phyloP scores from a whole-genome alignment of 2,888 invertebrate species.

The Ectemnius lituratus region DNA sequence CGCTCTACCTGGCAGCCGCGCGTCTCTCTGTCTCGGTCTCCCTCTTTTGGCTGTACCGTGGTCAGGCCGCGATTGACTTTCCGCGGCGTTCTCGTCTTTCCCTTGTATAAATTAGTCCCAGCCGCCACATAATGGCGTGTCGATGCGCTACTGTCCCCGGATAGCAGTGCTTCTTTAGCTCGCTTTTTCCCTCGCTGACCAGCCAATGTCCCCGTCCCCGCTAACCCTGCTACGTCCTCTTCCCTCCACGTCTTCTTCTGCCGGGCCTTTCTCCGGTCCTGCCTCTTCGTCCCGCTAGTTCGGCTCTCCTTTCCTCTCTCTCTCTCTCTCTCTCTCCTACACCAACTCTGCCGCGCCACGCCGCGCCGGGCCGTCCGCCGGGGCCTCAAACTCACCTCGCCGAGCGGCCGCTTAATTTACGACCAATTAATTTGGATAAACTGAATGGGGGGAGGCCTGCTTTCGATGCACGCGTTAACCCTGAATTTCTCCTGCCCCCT shows the following conservation, averaged over 20 bases:
- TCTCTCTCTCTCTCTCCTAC: neutral
- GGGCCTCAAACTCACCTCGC: conserved; percentile 44
- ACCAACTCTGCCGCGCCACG: conserved; percentile 1
- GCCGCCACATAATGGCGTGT: conserved; percentile 78
- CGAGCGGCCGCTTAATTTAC: conserved; percentile 75
- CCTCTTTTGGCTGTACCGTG: conserved; percentile 17
- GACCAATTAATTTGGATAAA: conserved; percentile 79
- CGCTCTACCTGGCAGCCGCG: conserved; percentile 34
- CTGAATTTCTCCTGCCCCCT: conserved; percentile 63
- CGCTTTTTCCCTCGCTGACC: conserved; percentile 38
- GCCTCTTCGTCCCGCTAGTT: conserved; percentile 2
- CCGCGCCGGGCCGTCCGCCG: conserved; percentile 37
- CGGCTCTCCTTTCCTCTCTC: neutral
- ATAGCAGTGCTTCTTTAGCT: conserved; percentile 50
- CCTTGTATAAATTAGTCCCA: conserved; percentile 78
- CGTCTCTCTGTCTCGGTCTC: conserved; percentile 30
- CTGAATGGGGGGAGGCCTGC: conserved; percentile 70
- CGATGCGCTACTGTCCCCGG: conserved; percentile 76
- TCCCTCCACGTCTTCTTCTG: conserved; percentile 13
- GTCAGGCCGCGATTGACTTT: conserved; percentile 64
- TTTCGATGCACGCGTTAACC: conserved; percentile 76
- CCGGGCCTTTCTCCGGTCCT: conserved; percentile 28
- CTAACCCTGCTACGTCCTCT: conserved; percentile 18
- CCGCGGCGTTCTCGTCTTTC: conserved; percentile 73
- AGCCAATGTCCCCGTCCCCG: conserved; percentile 26